phyloP scores from a whole-genome alignment of 1,140 invertebrate genomes.

The Eueides isabella region DNA sequence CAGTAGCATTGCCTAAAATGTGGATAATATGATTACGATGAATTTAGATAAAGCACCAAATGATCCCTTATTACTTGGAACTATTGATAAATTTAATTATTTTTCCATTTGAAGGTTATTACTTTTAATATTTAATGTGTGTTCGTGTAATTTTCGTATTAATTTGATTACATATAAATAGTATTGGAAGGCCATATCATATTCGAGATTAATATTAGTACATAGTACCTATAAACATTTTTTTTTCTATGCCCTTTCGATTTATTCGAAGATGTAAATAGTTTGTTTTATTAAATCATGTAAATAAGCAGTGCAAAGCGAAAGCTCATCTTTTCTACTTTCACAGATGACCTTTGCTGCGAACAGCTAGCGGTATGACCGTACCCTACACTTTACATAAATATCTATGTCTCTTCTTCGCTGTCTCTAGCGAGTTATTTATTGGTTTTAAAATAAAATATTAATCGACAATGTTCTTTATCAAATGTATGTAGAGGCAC shows the following conservation, averaged over 20 bases:
- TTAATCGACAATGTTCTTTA: no score
- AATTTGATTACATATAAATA: not conserved
- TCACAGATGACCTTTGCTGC: slow-evolving; percentile 27
- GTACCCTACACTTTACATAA: not conserved
- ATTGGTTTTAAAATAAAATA: not conserved
- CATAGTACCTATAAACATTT: not conserved
- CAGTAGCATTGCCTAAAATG: slow-evolving; percentile 13
- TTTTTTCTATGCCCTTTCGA: no score
- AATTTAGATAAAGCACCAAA: slow-evolving; percentile 13
- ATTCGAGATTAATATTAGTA: not conserved
- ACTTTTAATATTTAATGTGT: not conserved
- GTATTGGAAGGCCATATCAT: not conserved
- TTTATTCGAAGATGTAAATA: no score
- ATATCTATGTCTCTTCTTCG: no score
- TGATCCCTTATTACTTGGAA: not conserved
- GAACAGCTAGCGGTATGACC: not conserved
- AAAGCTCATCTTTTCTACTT: slow-evolving; percentile 30
- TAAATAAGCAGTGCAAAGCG: slow-evolving; percentile 9
- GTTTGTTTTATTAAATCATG: not conserved
- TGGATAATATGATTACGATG: slow-evolving; percentile 15
- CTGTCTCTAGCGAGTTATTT: not conserved
- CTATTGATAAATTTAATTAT: not conserved
- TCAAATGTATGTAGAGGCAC: not conserved
- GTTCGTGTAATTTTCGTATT: not conserved
- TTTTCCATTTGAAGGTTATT: not conserved